A percentile compares a stretch with the other conserved stretches of the same genome.
These are phyloP conservation scores for Paracentrotus lividus DNA, from an alignment of 53 echinoderm and acorn worm genomes.

Conservation along the genomic window DNA sequence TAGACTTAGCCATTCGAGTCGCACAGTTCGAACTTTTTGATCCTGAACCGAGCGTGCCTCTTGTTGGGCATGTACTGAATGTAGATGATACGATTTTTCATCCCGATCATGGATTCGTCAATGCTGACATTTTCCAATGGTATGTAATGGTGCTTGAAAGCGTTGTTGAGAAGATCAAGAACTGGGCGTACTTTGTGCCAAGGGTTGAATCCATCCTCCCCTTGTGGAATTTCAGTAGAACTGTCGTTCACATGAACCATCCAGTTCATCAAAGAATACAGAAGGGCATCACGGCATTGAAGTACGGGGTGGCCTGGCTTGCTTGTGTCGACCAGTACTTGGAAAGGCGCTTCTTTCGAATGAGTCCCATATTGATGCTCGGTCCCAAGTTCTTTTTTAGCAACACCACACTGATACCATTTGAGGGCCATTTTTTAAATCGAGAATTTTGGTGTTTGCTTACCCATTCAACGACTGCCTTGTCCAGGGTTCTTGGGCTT, in stretches of 20 bases:
- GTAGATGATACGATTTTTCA: neutral
- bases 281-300: slow-evolving; percentile 27
- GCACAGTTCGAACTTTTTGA: neutral
- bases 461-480: slow-evolving; percentile 8
- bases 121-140: neutral
- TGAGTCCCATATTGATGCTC: slow-evolving; percentile 43
- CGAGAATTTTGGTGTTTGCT: slow-evolving; percentile 25
- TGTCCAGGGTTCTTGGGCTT: no score
- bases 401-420: neutral
- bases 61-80: neutral
- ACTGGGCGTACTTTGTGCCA: neutral
- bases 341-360: neutral
- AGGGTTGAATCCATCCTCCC: neutral
- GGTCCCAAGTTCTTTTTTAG: slow-evolving; percentile 28
- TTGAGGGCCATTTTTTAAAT: slow-evolving; percentile 28
- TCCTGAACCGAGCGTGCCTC: neutral
- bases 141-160: neutral
- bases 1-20: neutral
- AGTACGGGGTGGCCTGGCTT: slow-evolving; percentile 43
- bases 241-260: neutral
- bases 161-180: neutral
- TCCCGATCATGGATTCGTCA: neutral
- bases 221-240: neutral
- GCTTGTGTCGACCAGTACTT: slow-evolving; percentile 23
- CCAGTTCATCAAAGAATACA: neutral